Evolutionary conservation across 2,113 vertebrate genomes (phyloP).

Genomic region (Petrocephalus zakoni): DNA sequence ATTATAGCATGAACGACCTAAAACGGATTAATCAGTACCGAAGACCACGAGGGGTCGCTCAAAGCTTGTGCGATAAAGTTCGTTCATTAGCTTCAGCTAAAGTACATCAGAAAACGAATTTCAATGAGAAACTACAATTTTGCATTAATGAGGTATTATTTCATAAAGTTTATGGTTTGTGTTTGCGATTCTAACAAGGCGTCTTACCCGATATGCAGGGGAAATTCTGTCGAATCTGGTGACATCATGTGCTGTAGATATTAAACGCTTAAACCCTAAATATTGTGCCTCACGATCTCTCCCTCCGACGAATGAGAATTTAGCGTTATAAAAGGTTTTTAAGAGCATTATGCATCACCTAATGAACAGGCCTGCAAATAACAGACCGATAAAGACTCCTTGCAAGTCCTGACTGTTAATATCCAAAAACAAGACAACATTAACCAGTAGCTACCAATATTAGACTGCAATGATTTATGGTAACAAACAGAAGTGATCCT

Average conservation of each 20-base stretch:
- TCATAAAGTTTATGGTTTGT: neutral
- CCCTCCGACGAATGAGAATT: neutral
- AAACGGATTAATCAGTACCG: neutral
- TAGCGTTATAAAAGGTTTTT: neutral
- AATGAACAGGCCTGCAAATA: neutral
- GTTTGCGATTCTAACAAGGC: neutral
- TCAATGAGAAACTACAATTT: neutral
- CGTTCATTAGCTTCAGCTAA: neutral
- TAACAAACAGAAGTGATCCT: too few species aligned
- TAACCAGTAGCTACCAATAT: neutral
- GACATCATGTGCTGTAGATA: neutral
- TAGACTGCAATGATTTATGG: too few species aligned
- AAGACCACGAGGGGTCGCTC: slow-evolving; percentile 16
- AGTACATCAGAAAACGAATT: neutral
- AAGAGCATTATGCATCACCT: neutral
- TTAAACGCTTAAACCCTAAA: neutral
- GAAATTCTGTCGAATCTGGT: neutral
- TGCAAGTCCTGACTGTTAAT: neutral
- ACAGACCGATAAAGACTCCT: neutral
- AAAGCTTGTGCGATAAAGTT: neutral
- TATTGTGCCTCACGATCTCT: neutral
- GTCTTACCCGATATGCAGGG: neutral
- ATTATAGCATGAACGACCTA: neutral
- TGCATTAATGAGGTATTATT: neutral
- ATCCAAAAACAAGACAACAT: neutral